Percentiles rank a stretch among this genome's conserved stretches.
Evolutionary conservation across 2,888 invertebrate species (phyloP).

Genomic region (Deladenus siricidicola): DNA sequence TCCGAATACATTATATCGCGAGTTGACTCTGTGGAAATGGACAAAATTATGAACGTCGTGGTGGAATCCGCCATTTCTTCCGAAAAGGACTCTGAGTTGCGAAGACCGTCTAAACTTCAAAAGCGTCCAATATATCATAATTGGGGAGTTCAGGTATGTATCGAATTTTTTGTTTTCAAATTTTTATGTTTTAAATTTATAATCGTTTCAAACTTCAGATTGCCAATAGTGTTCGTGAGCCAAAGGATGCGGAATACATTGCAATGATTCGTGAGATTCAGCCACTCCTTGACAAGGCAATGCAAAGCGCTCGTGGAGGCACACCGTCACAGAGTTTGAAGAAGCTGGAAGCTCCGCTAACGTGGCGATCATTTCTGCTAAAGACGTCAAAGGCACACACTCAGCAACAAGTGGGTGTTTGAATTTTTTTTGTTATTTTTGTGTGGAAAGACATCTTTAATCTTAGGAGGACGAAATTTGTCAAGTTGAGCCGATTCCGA

Average conservation of each 20-base stretch:
- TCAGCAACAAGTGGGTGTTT: not conserved
- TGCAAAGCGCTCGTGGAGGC: constrained; percentile 19
- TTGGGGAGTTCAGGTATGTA: constrained; percentile 7
- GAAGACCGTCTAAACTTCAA: not conserved
- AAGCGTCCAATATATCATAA: constrained; percentile 28
- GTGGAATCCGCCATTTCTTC: constrained; percentile 18
- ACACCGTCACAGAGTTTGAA: constrained; percentile 48
- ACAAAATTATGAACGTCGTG: constrained; percentile 31
- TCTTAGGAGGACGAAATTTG: constrained; percentile 24
- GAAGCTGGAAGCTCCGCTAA: constrained; percentile 86
- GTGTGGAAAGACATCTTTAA: no score
- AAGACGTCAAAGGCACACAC: constrained; percentile 21
- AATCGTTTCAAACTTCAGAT: constrained; percentile 21
- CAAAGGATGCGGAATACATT: constrained; percentile 26
- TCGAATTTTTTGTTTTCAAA: not conserved
- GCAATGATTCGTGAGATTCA: constrained; percentile 22
- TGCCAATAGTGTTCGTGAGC: constrained; percentile 37
- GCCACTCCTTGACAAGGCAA: constrained; percentile 28
- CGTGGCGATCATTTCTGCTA: constrained; percentile 94
- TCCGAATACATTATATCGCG: constrained; percentile 35
- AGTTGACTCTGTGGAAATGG: constrained; percentile 36
- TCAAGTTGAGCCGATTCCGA: constrained; percentile 57
- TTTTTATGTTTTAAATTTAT: not conserved
- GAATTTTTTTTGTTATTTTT: no score
- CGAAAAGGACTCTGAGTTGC: not conserved